phyloP scores from a whole-genome alignment of 2,113 vertebrate genomes.

The Pituophis catenifer region DNA sequence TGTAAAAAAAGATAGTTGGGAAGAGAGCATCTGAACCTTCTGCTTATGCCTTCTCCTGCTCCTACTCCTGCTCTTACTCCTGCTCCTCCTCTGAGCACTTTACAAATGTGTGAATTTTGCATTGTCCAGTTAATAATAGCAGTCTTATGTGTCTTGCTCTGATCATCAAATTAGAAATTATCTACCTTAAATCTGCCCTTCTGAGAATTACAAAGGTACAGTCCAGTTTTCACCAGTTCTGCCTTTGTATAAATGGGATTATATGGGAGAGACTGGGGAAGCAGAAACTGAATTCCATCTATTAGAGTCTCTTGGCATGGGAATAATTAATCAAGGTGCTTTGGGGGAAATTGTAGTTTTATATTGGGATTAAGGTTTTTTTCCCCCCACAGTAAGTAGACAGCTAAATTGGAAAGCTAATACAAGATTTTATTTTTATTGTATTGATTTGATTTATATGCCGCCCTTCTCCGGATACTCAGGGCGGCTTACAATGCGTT shows the following conservation, averaged over 20 bases:
- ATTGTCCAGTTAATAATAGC: background rate
- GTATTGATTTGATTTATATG: too few species aligned
- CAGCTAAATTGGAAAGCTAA: background rate
- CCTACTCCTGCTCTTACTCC: background rate
- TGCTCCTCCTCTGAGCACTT: background rate
- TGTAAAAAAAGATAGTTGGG: background rate
- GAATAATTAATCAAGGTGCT: background rate
- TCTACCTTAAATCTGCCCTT: background rate
- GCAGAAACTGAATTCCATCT: background rate
- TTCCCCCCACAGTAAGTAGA: background rate
- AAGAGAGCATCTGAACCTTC: background rate
- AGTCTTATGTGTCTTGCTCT: background rate
- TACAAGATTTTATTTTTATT: background rate
- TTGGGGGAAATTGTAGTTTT: background rate
- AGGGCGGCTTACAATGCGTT: too few species aligned
- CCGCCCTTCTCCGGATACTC: too few species aligned
- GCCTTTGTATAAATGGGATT: background rate
- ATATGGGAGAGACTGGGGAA: background rate
- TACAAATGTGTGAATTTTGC: background rate
- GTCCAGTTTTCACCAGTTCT: background rate
- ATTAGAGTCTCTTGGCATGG: background rate
- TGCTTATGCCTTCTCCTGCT: background rate
- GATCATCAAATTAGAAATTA: background rate
- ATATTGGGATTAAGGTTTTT: background rate
- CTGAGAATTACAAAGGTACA: background rate